Percentiles rank a stretch among this genome's conserved stretches.
Conservation (phyloP, 1,140 invertebrate genomes). For the Drosophila sproati region DNA sequence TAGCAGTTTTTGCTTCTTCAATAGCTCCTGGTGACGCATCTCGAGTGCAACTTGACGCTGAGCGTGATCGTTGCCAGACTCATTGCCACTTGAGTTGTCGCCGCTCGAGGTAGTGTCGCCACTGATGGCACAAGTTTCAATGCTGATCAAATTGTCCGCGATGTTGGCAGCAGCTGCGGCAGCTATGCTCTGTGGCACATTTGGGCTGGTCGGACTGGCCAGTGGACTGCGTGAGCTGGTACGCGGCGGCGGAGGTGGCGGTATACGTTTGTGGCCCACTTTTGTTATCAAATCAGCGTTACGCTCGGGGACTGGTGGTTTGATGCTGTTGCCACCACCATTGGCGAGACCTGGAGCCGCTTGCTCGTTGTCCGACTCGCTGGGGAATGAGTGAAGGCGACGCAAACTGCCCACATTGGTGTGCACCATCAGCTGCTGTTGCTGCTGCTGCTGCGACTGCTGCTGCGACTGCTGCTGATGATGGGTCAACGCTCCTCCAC, state of each 20-base stretch:
- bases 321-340: constrained; percentile 81
- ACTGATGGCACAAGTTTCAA: constrained; percentile 10
- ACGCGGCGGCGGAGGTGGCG: constrained; percentile 93
- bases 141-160: constrained; percentile 16
- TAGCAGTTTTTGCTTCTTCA: constrained; percentile 93
- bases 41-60: constrained; percentile 91
- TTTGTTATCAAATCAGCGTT: constrained; percentile 89
- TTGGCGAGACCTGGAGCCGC: constrained; percentile 83
- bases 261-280: constrained; percentile 89
- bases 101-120: constrained; percentile 65
- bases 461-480: constrained; percentile 57
- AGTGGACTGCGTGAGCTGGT: constrained; percentile 92
- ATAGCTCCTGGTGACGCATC: constrained; percentile 93
- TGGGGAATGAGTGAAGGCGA: constrained; percentile 90
- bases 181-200: constrained; percentile 86
- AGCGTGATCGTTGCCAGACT: constrained; percentile 89
- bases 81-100: constrained; percentile 85
- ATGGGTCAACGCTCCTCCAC: constrained; percentile 14
- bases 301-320: constrained; percentile 92
- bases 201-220: constrained; percentile 90
- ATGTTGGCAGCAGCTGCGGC: constrained; percentile 31
- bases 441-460: constrained; percentile 54
- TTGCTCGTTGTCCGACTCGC: constrained; percentile 90
- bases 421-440: constrained; percentile 79
- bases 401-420: constrained; percentile 87